These are phyloP conservation scores for Lithophane semibrunnea DNA, from an alignment of 2,888 invertebrate genomes.

Conservation along the genomic window DNA sequence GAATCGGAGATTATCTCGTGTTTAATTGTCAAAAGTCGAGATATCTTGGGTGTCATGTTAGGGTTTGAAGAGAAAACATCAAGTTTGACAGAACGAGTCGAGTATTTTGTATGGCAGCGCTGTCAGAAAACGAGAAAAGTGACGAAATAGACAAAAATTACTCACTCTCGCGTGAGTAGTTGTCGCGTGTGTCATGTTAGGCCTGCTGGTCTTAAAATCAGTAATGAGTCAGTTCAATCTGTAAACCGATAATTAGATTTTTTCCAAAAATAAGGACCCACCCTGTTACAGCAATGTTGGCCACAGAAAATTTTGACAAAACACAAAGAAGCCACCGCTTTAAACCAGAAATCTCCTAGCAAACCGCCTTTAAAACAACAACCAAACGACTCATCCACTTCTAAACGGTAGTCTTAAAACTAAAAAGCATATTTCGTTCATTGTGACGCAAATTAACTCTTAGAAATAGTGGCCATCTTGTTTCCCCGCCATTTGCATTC, in stretches of 20 bases:
- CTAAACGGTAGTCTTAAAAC: constrained; percentile 66
- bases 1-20: no score
- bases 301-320: background rate
- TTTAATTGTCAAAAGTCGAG: no score
- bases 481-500: constrained; percentile 63
- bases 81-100: no score
- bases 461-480: constrained; percentile 65
- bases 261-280: background rate
- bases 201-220: background rate
- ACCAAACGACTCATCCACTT: constrained; percentile 50
- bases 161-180: no score
- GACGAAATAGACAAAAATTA: no score
- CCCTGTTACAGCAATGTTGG: no score
- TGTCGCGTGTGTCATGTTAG: no score
- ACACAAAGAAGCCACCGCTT: no score
- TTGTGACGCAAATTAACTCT: constrained; percentile 66
- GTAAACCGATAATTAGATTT: background rate
- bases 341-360: background rate
- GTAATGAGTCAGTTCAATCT: background rate
- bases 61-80: no score
- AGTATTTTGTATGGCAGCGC: no score
- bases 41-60: no score
- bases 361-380: constrained; percentile 40
- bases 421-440: constrained; percentile 67
- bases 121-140: no score